Evolutionary conservation across 1,140 invertebrate genomes (phyloP).

Genomic region (Lerema accius): DNA sequence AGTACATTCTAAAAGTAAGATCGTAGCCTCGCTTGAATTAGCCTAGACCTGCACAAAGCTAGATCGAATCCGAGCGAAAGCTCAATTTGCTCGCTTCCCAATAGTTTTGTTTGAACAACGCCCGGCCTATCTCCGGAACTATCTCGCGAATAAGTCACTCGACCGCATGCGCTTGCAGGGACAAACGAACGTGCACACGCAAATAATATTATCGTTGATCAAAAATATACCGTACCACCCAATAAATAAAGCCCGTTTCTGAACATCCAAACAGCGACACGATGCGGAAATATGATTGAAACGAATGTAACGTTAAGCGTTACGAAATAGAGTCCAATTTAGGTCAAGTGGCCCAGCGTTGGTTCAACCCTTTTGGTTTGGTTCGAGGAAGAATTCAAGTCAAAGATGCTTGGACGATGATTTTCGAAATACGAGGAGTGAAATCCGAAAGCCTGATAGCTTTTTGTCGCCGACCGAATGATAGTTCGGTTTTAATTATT

Average conservation of each 20-base stretch:
- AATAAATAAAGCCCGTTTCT: conserved; percentile 6
- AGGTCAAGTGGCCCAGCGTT: not conserved
- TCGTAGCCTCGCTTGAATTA: conserved; percentile 4
- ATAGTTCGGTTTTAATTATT: conserved; percentile 74
- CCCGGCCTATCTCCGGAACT: conserved; percentile 68
- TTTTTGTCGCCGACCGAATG: conserved; percentile 66
- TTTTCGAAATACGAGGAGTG: conserved; percentile 80
- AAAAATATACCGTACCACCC: conserved; percentile 34
- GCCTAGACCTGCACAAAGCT: conserved; percentile 34
- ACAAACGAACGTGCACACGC: conserved; percentile 32
- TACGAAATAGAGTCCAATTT: conserved; percentile 32
- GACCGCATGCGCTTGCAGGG: conserved; percentile 45
- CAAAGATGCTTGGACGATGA: conserved; percentile 73
- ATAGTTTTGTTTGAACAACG: conserved; percentile 73
- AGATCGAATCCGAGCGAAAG: conserved; percentile 63
- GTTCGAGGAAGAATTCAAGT: conserved; percentile 45
- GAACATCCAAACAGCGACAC: not conserved
- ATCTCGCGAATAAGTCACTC: conserved; percentile 76
- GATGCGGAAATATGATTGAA: conserved; percentile 9
- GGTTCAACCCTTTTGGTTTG: conserved; percentile 39
- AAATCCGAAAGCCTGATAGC: conserved; percentile 68
- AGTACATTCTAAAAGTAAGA: not conserved
- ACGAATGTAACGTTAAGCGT: not conserved
- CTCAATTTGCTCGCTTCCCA: conserved; percentile 74
- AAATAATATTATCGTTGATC: conserved; percentile 4